Percentiles rank a stretch among this genome's conserved stretches.
phyloP scores from a whole-genome alignment of 1,140 invertebrate species.

The Forficula auricularia region DNA sequence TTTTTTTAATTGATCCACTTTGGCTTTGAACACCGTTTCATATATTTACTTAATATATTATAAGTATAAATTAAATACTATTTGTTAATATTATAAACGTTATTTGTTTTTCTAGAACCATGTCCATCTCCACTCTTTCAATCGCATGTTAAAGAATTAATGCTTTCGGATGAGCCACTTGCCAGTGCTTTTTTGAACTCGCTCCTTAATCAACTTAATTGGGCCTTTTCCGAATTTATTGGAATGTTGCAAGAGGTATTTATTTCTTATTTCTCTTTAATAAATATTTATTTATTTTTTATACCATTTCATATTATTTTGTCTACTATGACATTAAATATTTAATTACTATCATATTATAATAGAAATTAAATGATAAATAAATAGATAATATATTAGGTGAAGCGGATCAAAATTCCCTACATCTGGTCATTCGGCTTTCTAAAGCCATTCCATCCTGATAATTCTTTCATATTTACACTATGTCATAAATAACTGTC shows the following conservation, averaged over 20 bases:
- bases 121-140: conserved; percentile 42
- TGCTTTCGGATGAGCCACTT: conserved; percentile 29
- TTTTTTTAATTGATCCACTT: too few species aligned
- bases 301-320: neutral
- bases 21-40: too few species aligned
- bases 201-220: conserved; percentile 66
- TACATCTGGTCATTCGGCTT: too few species aligned
- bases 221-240: conserved; percentile 78
- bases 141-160: conserved; percentile 30
- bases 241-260: conserved; percentile 66
- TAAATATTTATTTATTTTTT: neutral
- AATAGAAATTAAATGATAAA: too few species aligned
- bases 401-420: too few species aligned
- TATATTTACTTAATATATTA: too few species aligned
- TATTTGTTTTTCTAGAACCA: conserved; percentile 37
- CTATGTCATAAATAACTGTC: too few species aligned
- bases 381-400: too few species aligned
- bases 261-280: conserved; percentile 14
- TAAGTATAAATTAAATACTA: too few species aligned
- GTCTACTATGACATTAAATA: conserved; percentile 2
- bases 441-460: too few species aligned
- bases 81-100: too few species aligned
- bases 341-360: neutral
- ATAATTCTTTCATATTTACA: too few species aligned
- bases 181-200: conserved; percentile 57